A percentile compares a stretch with the other conserved stretches of the same genome.
Evolutionary conservation across 2,888 invertebrate genomes (phyloP).

Genomic region (Gymnoscelis rufifasciata): DNA sequence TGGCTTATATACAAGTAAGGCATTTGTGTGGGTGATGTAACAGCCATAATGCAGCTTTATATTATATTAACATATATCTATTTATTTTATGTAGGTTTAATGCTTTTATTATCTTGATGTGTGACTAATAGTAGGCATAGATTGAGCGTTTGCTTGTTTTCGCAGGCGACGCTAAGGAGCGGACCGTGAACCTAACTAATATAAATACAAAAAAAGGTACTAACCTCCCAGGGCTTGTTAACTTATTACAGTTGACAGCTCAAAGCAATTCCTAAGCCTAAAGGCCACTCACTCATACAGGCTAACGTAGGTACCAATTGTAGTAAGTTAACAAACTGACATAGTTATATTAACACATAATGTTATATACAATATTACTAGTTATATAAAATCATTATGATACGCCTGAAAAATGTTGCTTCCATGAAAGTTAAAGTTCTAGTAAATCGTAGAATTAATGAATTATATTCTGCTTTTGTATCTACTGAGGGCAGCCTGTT

Average conservation of each 20-base stretch:
- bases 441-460: constrained; percentile 48
- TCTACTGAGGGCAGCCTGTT: constrained; percentile 43
- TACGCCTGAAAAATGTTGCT: constrained; percentile 70
- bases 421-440: constrained; percentile 62
- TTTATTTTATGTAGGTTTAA: constrained; percentile 11
- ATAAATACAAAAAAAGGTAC: constrained; percentile 71
- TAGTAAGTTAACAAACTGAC: constrained; percentile 71
- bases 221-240: constrained; percentile 65
- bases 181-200: constrained; percentile 59
- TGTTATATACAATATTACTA: constrained; percentile 72
- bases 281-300: constrained; percentile 9
- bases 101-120: constrained; percentile 14
- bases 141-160: constrained; percentile 66
- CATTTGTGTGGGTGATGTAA: constrained; percentile 71
- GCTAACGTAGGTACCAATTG: constrained; percentile 34
- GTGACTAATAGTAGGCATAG: constrained; percentile 33
- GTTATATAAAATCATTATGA: constrained; percentile 68
- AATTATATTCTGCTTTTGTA: constrained; percentile 37
- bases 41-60: constrained; percentile 63
- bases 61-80: constrained; percentile 15
- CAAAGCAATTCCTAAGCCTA: neutral
- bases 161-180: constrained; percentile 74
- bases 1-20: constrained; percentile 43
- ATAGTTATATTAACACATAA: constrained; percentile 65
- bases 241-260: constrained; percentile 60